Conservation (phyloP, 1,140 invertebrate genomes). For the Eupristina koningsbergeri region DNA sequence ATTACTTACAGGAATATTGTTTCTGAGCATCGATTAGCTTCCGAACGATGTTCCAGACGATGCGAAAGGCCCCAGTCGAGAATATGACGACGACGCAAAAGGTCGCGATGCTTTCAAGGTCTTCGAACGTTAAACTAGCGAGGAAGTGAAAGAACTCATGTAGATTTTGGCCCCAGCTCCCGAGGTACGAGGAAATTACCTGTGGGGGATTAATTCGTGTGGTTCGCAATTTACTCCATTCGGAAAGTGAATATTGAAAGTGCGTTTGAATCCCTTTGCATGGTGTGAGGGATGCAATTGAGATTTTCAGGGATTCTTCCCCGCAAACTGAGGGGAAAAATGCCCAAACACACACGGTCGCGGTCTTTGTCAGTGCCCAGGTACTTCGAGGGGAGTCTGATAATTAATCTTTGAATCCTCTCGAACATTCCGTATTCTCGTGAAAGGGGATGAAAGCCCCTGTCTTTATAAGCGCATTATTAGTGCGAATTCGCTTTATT, state of each 20-base stretch:
- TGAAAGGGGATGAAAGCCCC: not conserved
- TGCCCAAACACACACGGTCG: too few species aligned
- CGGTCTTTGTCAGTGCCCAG: too few species aligned
- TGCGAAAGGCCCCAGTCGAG: slow-evolving; percentile 54
- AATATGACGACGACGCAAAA: slow-evolving; percentile 63
- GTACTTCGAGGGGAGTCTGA: not conserved
- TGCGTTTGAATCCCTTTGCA: not conserved
- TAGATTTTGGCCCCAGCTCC: not conserved
- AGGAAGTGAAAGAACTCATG: not conserved
- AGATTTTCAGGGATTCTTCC: too few species aligned
- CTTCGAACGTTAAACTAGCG: slow-evolving; percentile 57
- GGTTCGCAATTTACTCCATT: not conserved
- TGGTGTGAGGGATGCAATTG: too few species aligned
- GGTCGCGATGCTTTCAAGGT: slow-evolving; percentile 63
- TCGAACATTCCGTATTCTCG: not conserved
- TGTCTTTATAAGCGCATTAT: not conserved
- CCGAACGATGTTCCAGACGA: not conserved
- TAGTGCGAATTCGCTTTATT: not conserved
- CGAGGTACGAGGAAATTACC: not conserved
- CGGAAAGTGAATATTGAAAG: too few species aligned
- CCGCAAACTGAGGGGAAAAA: too few species aligned
- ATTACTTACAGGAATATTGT: not conserved
- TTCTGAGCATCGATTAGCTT: not conserved
- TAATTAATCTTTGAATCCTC: not conserved
- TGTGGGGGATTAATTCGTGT: not conserved